Evolutionary conservation across 2,113 vertebrate genomes (phyloP).

Genomic region (Gnathonemus echidnorhynchus): DNA sequence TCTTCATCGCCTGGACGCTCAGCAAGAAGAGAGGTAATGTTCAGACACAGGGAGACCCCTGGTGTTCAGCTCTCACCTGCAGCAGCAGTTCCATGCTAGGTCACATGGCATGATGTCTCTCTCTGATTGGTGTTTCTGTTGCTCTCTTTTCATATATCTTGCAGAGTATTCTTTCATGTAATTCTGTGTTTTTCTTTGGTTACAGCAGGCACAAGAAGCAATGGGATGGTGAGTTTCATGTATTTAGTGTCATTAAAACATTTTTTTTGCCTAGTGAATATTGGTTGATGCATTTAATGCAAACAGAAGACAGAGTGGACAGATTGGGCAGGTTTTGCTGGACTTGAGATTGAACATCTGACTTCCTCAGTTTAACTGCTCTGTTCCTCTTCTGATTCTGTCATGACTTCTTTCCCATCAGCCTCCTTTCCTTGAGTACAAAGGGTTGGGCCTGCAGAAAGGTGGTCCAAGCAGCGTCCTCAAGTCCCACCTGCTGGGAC

Average conservation of each 20-base stretch:
- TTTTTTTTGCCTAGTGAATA: background rate
- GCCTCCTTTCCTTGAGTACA: background rate
- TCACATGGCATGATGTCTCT: background rate
- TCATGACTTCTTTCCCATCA: background rate
- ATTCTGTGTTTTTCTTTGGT: background rate
- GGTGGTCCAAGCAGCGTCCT: background rate
- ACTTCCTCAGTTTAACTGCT: background rate
- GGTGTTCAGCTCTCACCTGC: background rate
- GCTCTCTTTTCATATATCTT: background rate
- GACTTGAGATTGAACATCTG: background rate
- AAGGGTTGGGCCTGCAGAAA: background rate
- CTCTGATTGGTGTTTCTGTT: background rate
- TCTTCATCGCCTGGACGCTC: background rate
- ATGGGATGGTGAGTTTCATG: background rate
- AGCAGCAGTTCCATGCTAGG: background rate
- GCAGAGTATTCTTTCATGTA: background rate
- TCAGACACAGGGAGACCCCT: background rate
- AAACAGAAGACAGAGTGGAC: background rate
- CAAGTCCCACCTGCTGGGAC: background rate
- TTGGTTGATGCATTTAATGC: background rate
- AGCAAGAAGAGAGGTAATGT: conserved; percentile 4
- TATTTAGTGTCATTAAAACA: background rate
- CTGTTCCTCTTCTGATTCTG: background rate
- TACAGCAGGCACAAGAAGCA: background rate
- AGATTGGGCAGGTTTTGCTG: background rate